These are phyloP conservation scores for Anoplophora glabripennis DNA, from an alignment of 1,140 invertebrate species.

Conservation along the genomic window DNA sequence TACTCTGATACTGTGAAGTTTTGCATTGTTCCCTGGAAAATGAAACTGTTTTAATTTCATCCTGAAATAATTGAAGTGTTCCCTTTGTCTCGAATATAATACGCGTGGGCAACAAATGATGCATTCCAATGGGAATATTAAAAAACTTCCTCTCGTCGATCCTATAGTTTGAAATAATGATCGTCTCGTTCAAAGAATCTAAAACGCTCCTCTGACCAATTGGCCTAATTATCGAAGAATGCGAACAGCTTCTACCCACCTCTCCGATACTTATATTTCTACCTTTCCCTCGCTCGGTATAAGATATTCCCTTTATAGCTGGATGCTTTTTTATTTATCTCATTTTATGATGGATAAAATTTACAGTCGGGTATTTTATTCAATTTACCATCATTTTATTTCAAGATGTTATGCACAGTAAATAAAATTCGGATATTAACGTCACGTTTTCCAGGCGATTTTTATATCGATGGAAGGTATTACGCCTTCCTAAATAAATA, in stretches of 20 bases:
- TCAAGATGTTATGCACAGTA: neutral
- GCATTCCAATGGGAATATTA: conserved; percentile 4
- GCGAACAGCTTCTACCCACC: neutral
- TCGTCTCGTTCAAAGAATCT: conserved; percentile 2
- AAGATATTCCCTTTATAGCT: too few species aligned
- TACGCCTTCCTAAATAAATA: too few species aligned
- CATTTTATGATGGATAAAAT: conserved; percentile 1
- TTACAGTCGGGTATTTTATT: neutral
- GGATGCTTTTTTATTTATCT: neutral
- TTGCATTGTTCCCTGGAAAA: too few species aligned
- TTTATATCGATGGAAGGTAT: too few species aligned
- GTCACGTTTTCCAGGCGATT: too few species aligned
- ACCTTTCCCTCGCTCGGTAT: too few species aligned
- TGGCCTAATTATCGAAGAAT: conserved; percentile 13
- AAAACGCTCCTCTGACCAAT: conserved; percentile 12
- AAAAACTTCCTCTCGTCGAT: conserved; percentile 5
- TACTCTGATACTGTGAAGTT: too few species aligned
- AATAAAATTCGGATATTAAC: neutral
- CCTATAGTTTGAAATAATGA: conserved; percentile 12
- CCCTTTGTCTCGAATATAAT: conserved; percentile 7
- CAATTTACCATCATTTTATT: conserved; percentile 1
- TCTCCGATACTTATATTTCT: neutral
- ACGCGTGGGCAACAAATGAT: conserved; percentile 12
- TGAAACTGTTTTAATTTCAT: conserved; percentile 5
- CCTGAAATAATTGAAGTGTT: conserved; percentile 8